phyloP scores from a whole-genome alignment of 1,140 invertebrate genomes.

The Ostrea edulis region DNA sequence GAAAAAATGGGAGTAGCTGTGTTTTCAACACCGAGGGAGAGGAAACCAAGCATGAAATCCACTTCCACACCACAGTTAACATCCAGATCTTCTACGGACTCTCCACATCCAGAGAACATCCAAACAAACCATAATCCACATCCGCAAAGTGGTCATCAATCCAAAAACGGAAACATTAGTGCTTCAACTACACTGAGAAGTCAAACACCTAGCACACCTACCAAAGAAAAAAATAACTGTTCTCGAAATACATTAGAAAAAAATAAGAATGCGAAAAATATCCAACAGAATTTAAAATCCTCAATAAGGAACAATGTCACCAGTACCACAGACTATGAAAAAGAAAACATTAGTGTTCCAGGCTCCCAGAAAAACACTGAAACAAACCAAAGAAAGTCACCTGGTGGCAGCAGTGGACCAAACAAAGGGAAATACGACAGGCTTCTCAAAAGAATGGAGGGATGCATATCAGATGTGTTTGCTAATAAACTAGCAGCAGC shows the following conservation, averaged over 20 bases:
- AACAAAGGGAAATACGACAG: slow-evolving; percentile 53
- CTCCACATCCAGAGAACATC: slow-evolving; percentile 1
- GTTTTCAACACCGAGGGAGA: background rate
- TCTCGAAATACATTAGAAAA: background rate
- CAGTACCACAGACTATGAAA: slow-evolving; percentile 30
- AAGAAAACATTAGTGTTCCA: slow-evolving; percentile 7
- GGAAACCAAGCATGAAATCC: slow-evolving; percentile 12
- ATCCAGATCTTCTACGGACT: background rate
- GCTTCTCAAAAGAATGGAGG: slow-evolving; percentile 56
- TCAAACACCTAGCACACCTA: background rate
- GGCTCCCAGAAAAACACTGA: background rate
- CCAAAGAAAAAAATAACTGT: background rate
- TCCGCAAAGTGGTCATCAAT: background rate
- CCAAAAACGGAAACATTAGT: background rate
- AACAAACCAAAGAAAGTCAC: background rate
- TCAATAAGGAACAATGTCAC: slow-evolving; percentile 4
- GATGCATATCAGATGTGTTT: slow-evolving; percentile 30
- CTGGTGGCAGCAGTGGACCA: background rate
- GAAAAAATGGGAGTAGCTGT: slow-evolving; percentile 43
- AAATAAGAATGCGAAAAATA: slow-evolving; percentile 13
- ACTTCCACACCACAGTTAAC: background rate
- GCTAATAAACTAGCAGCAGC: slow-evolving; percentile 36
- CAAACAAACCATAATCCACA: background rate
- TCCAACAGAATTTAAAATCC: slow-evolving; percentile 5
- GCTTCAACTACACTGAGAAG: background rate